Percentiles rank a stretch among this genome's conserved stretches.
Evolutionary conservation across 2,797 vertebrate genomes (phyloP).

Genomic region (Acanthurus lineatus): DNA sequence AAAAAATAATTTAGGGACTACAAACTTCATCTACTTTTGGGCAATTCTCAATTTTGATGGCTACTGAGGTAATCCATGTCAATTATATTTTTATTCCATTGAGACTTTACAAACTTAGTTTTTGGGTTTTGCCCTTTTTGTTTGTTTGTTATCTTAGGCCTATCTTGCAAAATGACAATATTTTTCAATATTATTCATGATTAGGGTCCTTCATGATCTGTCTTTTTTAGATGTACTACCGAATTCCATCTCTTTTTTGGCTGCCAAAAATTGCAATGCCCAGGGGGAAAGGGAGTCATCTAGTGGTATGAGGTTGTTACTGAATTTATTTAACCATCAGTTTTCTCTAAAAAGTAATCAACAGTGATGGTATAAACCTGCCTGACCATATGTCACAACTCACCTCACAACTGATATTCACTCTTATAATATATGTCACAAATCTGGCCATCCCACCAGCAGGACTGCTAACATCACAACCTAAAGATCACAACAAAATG

Average conservation of each 20-base stretch:
- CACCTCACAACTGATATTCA: not conserved
- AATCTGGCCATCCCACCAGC: not conserved
- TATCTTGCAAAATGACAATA: not conserved
- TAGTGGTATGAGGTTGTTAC: slow-evolving; percentile 36
- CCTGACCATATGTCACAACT: not conserved
- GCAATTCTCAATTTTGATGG: not conserved
- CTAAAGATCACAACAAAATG: slow-evolving; percentile 32
- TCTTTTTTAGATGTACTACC: too few relatives aligned
- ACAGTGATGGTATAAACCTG: not conserved
- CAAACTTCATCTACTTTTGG: not conserved
- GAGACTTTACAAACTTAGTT: not conserved
- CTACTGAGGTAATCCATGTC: not conserved
- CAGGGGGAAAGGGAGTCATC: slow-evolving; percentile 46
- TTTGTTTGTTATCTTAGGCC: not conserved
- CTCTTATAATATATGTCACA: not conserved
- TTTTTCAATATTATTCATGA: not conserved
- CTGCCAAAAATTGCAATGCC: not conserved
- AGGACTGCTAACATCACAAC: not conserved
- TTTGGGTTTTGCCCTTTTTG: not conserved
- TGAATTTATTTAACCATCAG: not conserved
- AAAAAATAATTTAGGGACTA: not conserved
- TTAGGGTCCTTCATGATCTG: too few relatives aligned
- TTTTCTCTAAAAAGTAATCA: not conserved
- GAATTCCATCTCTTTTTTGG: not conserved
- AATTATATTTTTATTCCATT: not conserved